Conservation (phyloP, 2,113 vertebrate genomes). For the Platysternon megacephalum region DNA sequence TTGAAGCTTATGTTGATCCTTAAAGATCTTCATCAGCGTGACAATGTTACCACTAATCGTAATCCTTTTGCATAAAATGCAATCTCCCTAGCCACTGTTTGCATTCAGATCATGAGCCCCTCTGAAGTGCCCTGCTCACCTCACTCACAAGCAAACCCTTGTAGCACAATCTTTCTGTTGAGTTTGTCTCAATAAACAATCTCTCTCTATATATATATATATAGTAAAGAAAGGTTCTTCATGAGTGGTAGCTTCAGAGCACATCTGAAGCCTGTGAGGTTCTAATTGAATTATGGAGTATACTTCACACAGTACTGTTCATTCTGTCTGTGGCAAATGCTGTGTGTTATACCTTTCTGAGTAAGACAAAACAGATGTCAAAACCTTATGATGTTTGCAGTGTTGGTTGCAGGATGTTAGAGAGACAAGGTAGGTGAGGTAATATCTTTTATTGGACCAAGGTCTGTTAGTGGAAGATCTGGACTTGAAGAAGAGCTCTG, state of each 20-base stretch:
- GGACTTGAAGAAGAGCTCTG: not conserved
- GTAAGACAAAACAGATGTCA: not conserved
- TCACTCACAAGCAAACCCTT: not conserved
- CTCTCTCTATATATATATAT: no score
- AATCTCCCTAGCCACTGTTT: not conserved
- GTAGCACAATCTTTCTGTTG: fast-evolving
- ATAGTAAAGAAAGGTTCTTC: not conserved
- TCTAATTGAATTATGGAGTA: no score
- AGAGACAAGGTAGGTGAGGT: not conserved
- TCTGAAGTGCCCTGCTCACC: not conserved
- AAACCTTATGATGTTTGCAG: not conserved
- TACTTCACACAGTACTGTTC: not conserved
- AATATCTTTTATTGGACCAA: no score
- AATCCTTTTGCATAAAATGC: not conserved
- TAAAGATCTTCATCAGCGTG: not conserved
- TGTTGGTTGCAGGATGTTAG: not conserved
- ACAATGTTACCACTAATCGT: not conserved
- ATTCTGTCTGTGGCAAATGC: not conserved
- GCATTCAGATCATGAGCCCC: fast-evolving
- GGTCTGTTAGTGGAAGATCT: not conserved
- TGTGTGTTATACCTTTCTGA: not conserved
- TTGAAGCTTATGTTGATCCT: not conserved
- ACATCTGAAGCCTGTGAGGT: not conserved
- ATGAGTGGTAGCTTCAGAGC: not conserved
- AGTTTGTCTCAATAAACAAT: not conserved